Percentiles rank a stretch among this genome's conserved stretches.
phyloP scores from a whole-genome alignment of 2,797 vertebrate species.

The Hybognathus amarus region DNA sequence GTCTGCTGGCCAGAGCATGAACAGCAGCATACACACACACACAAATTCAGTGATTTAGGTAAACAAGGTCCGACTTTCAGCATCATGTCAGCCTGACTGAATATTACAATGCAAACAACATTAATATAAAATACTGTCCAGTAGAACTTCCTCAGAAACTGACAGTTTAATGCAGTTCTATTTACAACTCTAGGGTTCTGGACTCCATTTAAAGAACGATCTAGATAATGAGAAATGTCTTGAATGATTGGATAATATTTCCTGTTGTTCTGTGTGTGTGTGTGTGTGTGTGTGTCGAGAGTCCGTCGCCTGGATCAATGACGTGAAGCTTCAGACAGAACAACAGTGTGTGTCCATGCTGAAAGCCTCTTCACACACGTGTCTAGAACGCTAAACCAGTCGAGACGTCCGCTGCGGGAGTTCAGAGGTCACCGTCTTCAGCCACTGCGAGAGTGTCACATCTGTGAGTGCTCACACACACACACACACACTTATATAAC shows the following conservation, averaged over 20 bases:
- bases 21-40: too few relatives aligned
- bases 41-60: not conserved
- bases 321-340: not conserved
- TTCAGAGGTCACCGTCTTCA: slow-evolving; percentile 4
- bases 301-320: too few relatives aligned
- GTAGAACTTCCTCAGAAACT: too few relatives aligned
- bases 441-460: not conserved
- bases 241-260: too few relatives aligned
- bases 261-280: too few relatives aligned
- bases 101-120: not conserved
- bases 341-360: not conserved
- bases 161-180: too few relatives aligned
- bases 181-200: too few relatives aligned
- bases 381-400: too few relatives aligned
- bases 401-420: not conserved
- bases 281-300: not conserved
- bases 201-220: too few relatives aligned
- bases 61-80: not conserved
- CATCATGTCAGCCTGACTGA: not conserved
- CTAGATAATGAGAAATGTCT: too few relatives aligned
- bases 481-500: not conserved
- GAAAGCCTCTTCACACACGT: not conserved
- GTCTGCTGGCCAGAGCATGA: not conserved
- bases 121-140: not conserved
- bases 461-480: slow-evolving; percentile 1